Evolutionary conservation across 2,888 invertebrate genomes (phyloP).

Genomic region (Endotricha flammealis): DNA sequence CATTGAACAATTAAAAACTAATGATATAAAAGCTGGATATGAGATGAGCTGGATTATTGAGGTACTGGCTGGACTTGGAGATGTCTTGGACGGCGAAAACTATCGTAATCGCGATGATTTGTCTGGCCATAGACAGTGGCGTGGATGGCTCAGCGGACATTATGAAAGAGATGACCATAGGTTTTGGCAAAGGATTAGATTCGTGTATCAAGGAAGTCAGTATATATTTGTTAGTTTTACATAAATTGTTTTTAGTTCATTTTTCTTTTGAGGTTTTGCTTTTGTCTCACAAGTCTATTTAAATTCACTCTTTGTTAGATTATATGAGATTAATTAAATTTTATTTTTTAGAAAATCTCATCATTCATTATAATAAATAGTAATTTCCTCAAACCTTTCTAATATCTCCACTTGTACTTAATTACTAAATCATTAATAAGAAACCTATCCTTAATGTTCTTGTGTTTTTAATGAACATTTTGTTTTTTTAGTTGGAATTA

Average conservation of each 20-base stretch:
- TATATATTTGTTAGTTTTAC: background rate
- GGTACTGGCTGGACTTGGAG: background rate
- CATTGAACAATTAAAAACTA: constrained; percentile 1
- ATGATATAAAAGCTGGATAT: background rate
- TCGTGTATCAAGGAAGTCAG: constrained; percentile 41
- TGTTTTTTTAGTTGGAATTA: constrained; percentile 34
- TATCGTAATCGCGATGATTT: constrained; percentile 20
- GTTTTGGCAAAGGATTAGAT: constrained; percentile 37
- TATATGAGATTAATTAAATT: no score
- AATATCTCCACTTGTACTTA: no score
- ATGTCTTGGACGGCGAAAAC: constrained; percentile 11
- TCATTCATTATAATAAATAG: no score
- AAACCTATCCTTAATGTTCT: no score
- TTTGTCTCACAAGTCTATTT: no score
- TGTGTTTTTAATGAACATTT: no score
- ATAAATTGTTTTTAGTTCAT: no score
- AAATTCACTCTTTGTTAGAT: no score
- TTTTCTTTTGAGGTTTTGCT: no score
- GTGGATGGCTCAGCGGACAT: constrained; percentile 37
- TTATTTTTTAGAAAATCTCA: no score
- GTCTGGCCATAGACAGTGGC: constrained; percentile 16
- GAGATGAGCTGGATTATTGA: background rate
- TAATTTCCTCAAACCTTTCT: no score
- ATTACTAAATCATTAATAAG: no score
- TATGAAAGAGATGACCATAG: constrained; percentile 30